Conservation (phyloP, 1,140 invertebrate species). For the Psix sp. region DNA sequence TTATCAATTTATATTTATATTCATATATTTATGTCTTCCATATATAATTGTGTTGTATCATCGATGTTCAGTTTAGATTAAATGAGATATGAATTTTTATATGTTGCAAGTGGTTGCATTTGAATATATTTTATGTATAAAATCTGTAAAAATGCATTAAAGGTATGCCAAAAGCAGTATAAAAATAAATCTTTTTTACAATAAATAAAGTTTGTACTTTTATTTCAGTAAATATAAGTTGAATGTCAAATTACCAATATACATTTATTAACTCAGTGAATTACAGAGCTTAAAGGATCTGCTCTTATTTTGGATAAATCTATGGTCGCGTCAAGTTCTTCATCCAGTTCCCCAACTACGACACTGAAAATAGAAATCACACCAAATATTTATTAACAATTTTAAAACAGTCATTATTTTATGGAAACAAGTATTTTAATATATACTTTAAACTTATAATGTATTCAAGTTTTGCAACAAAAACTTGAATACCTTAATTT, state of each 20-base stretch:
- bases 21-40: too few relatives aligned
- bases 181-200: slow-evolving; percentile 38
- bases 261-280: slow-evolving; percentile 80
- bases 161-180: slow-evolving; percentile 25
- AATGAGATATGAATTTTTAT: too few relatives aligned
- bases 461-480: too few relatives aligned
- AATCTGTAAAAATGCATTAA: slow-evolving; percentile 21
- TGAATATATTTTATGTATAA: slow-evolving; percentile 42
- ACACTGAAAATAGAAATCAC: slow-evolving; percentile 79
- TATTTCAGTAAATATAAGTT: slow-evolving; percentile 14
- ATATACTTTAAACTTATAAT: too few relatives aligned
- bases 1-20: too few relatives aligned
- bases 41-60: too few relatives aligned
- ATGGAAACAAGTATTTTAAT: not conserved
- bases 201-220: slow-evolving; percentile 15
- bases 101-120: too few relatives aligned
- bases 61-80: too few relatives aligned
- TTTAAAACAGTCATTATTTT: not conserved
- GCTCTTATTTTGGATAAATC: slow-evolving; percentile 91
- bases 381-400: slow-evolving; percentile 6
- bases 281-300: slow-evolving; percentile 91
- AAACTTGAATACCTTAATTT: too few relatives aligned
- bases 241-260: slow-evolving; percentile 9
- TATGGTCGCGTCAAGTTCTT: slow-evolving; percentile 90
- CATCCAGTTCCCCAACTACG: slow-evolving; percentile 94